Evolutionary conservation across 2,797 vertebrate genomes (phyloP), one percentile per base, ranked within the genome.

Genomic region (Alcedo quadribrachys): DNA sequence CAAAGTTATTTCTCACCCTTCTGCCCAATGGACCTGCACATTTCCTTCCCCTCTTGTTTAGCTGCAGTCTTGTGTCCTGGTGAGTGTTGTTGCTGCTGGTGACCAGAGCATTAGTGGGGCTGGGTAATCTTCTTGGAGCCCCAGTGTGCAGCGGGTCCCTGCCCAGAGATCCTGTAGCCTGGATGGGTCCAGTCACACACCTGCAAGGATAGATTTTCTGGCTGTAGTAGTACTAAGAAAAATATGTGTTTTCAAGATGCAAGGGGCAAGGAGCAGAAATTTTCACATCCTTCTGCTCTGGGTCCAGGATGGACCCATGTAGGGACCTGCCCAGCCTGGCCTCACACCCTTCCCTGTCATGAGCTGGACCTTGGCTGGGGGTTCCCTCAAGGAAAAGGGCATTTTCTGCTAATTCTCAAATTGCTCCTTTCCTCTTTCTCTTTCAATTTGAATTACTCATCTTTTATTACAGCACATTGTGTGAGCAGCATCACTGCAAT

Each of bases 371-470:
- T 51, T 4, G 1, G 7, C 4, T 0, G 11, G 5, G 13, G 14
- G 10, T 37, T 53, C 2, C 30, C 46, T 32, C 30, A 10, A 66
- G 33, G 66, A 37, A 68, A 65, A 66, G 30, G 11, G 12, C 3
- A 0, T 16, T 45, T 57, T 27, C 21, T 83, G 46, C 18, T 50
- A 2, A 21, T 83, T 19, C 27, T 17, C 30, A 19, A 58, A 22
- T 30, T 8, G 11, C 21, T 18, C 3, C 15, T 48, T 77, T 11
- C 15, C 22, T 45, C 22, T 55, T 60, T 19, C 63, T 32, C 66
- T 22, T 65, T 32, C 1, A 46, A 57, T 35, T 43, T n/a, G 17
- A 24, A 25, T 1, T 17, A 1, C 14, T 22, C 1, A 0, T 15
- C 2, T 3, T 62, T 66, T 11, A 8, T n/a, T 19, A 2, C 66